phyloP scores from a whole-genome alignment of 2,888 invertebrate species.

The Cinara cedri region DNA sequence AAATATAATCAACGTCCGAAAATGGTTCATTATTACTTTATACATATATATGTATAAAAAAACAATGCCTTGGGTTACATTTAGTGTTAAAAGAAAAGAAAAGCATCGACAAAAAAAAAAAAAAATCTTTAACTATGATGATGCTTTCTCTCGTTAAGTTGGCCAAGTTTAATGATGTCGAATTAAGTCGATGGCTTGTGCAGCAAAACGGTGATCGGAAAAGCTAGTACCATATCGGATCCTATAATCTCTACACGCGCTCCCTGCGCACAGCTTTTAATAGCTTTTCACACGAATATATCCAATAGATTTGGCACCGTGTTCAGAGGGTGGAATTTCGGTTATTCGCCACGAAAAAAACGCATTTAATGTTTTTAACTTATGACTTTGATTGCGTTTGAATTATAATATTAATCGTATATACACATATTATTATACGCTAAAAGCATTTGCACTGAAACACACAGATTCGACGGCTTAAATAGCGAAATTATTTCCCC shows the following conservation, averaged over 20 bases:
- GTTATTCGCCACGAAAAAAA: neutral
- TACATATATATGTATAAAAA: neutral
- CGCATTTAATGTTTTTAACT: slow-evolving; percentile 28
- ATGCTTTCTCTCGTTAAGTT: slow-evolving; percentile 23
- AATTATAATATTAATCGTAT: neutral
- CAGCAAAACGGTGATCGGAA: slow-evolving; percentile 23
- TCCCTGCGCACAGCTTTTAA: slow-evolving; percentile 22
- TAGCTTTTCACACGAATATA: slow-evolving; percentile 49
- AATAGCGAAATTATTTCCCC: too few species aligned
- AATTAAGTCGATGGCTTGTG: slow-evolving; percentile 29
- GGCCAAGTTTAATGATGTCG: slow-evolving; percentile 43
- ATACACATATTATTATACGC: too few species aligned
- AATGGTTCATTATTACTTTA: neutral
- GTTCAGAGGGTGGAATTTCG: slow-evolving; percentile 24
- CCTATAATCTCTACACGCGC: slow-evolving; percentile 39
- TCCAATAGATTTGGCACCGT: slow-evolving; percentile 35
- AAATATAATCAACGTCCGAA: neutral
- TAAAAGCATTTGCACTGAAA: too few species aligned
- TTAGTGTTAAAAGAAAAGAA: neutral
- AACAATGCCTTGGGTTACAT: neutral
- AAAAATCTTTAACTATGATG: slow-evolving; percentile 23
- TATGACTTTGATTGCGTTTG: neutral
- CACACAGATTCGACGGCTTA: too few species aligned
- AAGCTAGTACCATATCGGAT: slow-evolving; percentile 35
- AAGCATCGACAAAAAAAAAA: neutral